Evolutionary conservation across 2,113 vertebrate genomes (phyloP).

Genomic region (Diglossa brunneiventris): DNA sequence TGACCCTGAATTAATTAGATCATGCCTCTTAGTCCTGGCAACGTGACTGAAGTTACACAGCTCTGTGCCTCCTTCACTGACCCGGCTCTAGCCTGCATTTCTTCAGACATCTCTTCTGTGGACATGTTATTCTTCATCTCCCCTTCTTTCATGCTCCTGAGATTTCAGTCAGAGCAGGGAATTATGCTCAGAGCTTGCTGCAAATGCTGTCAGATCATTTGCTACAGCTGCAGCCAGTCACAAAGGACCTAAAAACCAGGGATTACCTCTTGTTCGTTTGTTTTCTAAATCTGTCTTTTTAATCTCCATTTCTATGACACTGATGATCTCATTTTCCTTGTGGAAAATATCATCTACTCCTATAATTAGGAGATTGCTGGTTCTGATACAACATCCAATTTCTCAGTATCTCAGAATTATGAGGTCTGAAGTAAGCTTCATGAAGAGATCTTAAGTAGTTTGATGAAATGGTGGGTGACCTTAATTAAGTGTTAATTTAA

Average conservation of each 20-base stretch:
- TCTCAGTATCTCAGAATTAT: neutral
- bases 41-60: neutral
- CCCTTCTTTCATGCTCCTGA: neutral
- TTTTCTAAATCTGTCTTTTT: constrained; percentile 50
- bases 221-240: constrained; percentile 45
- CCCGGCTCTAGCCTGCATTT: neutral
- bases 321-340: constrained; percentile 54
- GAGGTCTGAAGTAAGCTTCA: constrained; percentile 9
- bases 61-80: neutral
- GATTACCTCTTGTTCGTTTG: constrained; percentile 54
- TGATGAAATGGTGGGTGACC: neutral
- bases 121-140: neutral
- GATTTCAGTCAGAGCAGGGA: constrained; percentile 9
- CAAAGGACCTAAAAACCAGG: constrained; percentile 38
- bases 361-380: constrained; percentile 49
- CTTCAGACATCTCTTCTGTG: neutral
- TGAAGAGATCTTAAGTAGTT: neutral
- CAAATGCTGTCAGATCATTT: neutral
- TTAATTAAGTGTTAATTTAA: constrained; percentile 23
- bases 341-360: constrained; percentile 31
- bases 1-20: constrained; percentile 18
- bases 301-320: constrained; percentile 56
- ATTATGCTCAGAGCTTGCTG: neutral
- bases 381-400: constrained; percentile 20
- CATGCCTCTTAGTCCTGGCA: neutral